Percentiles rank a stretch among this genome's conserved stretches.
phyloP scores from a whole-genome alignment of 1,140 invertebrate genomes.

The Meteorus sp. region DNA sequence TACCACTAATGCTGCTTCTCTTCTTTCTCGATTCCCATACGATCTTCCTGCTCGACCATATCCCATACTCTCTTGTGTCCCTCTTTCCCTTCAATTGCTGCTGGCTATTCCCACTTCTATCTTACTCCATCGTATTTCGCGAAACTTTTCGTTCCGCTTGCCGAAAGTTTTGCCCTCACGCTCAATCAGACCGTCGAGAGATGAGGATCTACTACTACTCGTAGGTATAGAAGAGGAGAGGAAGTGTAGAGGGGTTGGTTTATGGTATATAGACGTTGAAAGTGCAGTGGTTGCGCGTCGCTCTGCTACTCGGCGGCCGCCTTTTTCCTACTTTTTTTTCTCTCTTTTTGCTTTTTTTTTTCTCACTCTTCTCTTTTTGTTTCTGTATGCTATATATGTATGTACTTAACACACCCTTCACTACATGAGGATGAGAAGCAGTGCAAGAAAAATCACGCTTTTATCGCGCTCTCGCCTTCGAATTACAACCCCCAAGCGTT shows the following conservation, averaged over 20 bases:
- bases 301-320: not conserved
- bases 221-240: too few relatives aligned
- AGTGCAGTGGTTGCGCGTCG: slow-evolving; percentile 20
- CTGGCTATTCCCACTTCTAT: slow-evolving; percentile 6
- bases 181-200: slow-evolving; percentile 26
- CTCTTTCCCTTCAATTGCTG: not conserved
- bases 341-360: not conserved
- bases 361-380: slow-evolving; percentile 8
- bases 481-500: slow-evolving; percentile 17
- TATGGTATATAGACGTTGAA: not conserved
- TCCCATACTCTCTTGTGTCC: slow-evolving; percentile 10
- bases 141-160: slow-evolving; percentile 31
- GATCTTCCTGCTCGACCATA: not conserved
- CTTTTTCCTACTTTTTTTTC: not conserved
- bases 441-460: slow-evolving; percentile 24
- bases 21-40: slow-evolving; percentile 13
- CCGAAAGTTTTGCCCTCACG: slow-evolving; percentile 28
- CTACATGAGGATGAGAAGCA: slow-evolving; percentile 12
- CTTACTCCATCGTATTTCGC: slow-evolving; percentile 17
- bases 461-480: slow-evolving; percentile 12
- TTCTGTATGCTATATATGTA: too few relatives aligned
- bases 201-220: too few relatives aligned
- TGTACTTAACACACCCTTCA: not conserved
- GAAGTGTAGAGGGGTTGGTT: slow-evolving; percentile 10
- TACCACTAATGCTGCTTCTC: slow-evolving; percentile 4